A percentile compares a stretch with the other conserved stretches of the same genome.
These are phyloP conservation scores for Oreohelix idahoensis DNA, from an alignment of 1,140 invertebrate species.

Conservation along the genomic window DNA sequence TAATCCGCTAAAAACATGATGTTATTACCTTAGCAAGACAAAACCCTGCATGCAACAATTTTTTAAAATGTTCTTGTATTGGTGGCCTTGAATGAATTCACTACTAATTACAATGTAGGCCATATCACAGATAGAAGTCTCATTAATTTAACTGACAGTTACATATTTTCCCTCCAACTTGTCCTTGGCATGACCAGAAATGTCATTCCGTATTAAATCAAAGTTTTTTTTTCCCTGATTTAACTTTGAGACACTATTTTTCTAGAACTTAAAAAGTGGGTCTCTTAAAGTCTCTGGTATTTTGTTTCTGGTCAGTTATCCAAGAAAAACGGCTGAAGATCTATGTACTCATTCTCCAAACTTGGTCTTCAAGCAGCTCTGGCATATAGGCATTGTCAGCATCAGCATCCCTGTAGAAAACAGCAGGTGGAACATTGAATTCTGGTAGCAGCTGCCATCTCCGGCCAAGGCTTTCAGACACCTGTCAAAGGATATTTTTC, in stretches of 20 bases:
- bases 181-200: neutral
- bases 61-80: neutral
- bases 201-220: neutral
- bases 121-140: constrained; percentile 3
- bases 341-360: constrained; percentile 24
- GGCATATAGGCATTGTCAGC: constrained; percentile 68
- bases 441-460: constrained; percentile 64
- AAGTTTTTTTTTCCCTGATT: neutral
- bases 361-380: constrained; percentile 64
- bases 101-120: neutral
- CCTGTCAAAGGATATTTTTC: constrained; percentile 50
- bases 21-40: neutral
- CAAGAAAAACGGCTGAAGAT: neutral
- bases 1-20: neutral
- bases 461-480: constrained; percentile 61
- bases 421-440: constrained; percentile 59
- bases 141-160: neutral
- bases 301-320: neutral
- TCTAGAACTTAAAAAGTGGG: neutral
- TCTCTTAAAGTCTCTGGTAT: neutral
- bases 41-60: neutral
- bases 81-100: neutral
- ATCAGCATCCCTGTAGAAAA: constrained; percentile 65
- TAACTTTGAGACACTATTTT: neutral
- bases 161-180: neutral